Base-by-base conservation (phyloP, 2,888 invertebrate species). In the Diaprepes abbreviatus region DNA sequence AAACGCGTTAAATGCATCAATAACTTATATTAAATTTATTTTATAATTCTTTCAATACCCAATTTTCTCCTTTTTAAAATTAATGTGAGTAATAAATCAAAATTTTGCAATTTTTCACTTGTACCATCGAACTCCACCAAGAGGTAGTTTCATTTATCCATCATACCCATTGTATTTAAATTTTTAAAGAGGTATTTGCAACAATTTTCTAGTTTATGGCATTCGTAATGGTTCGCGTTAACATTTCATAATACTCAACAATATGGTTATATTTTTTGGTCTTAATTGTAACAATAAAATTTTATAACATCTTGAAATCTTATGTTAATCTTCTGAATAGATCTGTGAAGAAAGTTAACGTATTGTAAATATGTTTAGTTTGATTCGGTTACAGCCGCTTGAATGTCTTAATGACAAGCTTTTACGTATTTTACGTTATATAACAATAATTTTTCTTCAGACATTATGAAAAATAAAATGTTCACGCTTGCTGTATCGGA, bases 211-310 rank as follows among this genome's bases (percentile, higher is more conserved):
- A 19, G n/a, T 21, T 43, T 21, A 43, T 21, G 43, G 19, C 19
- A 9, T 7, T 43, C 7, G 4, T 43, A 10, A 43, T 17, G 3
- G 21, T 43, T 21, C 16, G n/a, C 16, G 19, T 43, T 16, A 43
- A n/a, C 19, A 43, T 43, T 43, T 43, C 19, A 43, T 19, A 43
- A 43, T n/a, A 4, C 1, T 21, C 19, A 5, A 43, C 43, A 43
- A 43, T n/a, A n/a, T n/a, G 43, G 3, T 10, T n/a, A 9, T 31
- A 31, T 31, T n/a, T n/a, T 31, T 1, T 31, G 31, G 10, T 31
- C 31, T 17, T 43, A 43, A 43, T 21, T 43, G 43, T 43, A 21
- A 17, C 43, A 21, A 43, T 43, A 43, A 43, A 21, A 35, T 4
- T 17, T 36, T 40, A 17, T 17, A 17, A 19, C 2, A 9, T 43